These are phyloP conservation scores for Ceratitis capitata DNA, from an alignment of 1,140 invertebrate genomes.

Conservation along the genomic window DNA sequence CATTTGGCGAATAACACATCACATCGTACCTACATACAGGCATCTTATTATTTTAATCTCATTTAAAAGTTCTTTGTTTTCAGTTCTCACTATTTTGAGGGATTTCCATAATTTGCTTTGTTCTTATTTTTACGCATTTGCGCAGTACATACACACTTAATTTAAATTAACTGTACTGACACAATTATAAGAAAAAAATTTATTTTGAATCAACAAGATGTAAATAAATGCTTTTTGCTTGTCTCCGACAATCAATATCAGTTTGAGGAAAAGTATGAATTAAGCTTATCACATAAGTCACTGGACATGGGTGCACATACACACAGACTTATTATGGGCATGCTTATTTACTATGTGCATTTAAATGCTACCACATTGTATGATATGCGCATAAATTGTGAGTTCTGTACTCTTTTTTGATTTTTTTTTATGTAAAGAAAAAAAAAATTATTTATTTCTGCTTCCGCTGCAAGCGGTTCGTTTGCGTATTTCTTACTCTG, in stretches of 20 bases:
- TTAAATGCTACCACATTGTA: background rate
- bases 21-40: too few species aligned
- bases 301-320: background rate
- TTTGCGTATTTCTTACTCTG: background rate
- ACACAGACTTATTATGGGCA: background rate
- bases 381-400: conserved; percentile 4
- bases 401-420: background rate
- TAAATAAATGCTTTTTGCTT: background rate
- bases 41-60: too few species aligned
- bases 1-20: too few species aligned
- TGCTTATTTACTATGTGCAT: background rate
- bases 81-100: background rate
- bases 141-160: too few species aligned
- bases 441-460: background rate
- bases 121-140: too few species aligned
- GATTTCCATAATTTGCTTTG: background rate
- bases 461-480: background rate
- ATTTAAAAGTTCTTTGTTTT: background rate
- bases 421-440: background rate
- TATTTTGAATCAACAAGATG: background rate
- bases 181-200: background rate
- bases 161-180: background rate
- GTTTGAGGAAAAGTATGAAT: conserved; percentile 18
- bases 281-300: background rate
- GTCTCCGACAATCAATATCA: background rate